Base-by-base conservation (phyloP, 2,113 vertebrate species). In the Apodemus speciosus region DNA sequence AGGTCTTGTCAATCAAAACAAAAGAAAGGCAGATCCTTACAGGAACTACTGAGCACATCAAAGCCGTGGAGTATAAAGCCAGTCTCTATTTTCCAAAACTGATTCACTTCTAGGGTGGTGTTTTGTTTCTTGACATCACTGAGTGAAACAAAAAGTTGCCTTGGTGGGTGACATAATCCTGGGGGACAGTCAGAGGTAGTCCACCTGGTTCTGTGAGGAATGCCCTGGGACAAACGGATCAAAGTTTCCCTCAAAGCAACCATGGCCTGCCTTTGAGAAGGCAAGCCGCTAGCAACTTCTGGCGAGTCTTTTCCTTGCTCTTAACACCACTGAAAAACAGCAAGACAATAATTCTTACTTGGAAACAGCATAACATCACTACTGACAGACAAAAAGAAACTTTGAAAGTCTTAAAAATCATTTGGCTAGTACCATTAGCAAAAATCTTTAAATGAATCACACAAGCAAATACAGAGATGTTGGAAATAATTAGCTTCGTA, bases 1-100 rank as follows among this genome's bases (percentile, higher is more conserved):
- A 92, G 76, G 94, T 87, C 96, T 93, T 98, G 98, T 98, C 98
- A 98, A 91, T 98, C 98, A 98, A 96, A 95, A 91, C 75, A 95
- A 95, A 95, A 96, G 83, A 87, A 95, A 97, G 97, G 96, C 98
- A 98, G 97, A 98, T 98, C 96, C 96, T 97, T 98, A 97, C 98
- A 97, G 97, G 97, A 98, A 97, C 76, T n/a, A 94, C 95, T 88
- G 32, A 95, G 96, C 89, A 97, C 98, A 97, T 98, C 97, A 95
- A 98, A 98, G 97, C 80, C 60, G 20, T 75, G 91, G 95, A 96
- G 93, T 95, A 95, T 94, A 97, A 98, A 97, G 94, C 56, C 88
- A 95, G 58, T 72, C 73, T 97, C 91, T 96, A 92, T 73, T 97
- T 97, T 98, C 97, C 97, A 97, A 90, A 93, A 96, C 95, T 0